phyloP scores from a whole-genome alignment of 1,140 invertebrate species.

The Drosophila pseudoananassae region DNA sequence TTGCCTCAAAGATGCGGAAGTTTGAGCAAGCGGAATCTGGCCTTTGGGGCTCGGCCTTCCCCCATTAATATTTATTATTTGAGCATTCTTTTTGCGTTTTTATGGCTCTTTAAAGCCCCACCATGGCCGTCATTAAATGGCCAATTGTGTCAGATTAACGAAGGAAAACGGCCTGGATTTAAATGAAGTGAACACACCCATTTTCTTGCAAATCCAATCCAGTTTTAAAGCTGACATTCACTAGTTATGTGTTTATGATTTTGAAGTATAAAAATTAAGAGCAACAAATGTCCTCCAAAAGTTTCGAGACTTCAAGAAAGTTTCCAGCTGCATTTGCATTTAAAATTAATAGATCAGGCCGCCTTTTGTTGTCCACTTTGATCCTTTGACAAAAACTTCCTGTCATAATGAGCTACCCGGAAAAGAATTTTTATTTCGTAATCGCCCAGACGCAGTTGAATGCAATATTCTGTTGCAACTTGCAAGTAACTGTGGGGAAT shows the following conservation, averaged over 20 bases:
- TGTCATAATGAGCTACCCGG: constrained; percentile 18
- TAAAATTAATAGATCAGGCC: constrained; percentile 35
- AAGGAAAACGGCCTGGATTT: constrained; percentile 23
- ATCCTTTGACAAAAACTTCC: constrained; percentile 8
- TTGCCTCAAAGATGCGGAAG: constrained; percentile 17
- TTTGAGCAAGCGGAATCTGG: constrained; percentile 1
- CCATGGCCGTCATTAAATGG: constrained; percentile 52
- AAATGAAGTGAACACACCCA: constrained; percentile 51
- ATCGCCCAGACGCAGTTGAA: constrained; percentile 5
- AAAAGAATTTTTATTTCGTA: background rate
- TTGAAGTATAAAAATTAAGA: too few relatives aligned
- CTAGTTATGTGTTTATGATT: too few relatives aligned
- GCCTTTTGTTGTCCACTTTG: constrained; percentile 8
- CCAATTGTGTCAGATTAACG: constrained; percentile 55
- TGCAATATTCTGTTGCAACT: constrained; percentile 24
- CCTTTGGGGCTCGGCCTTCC: constrained; percentile 5
- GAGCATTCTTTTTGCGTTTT: constrained; percentile 34
- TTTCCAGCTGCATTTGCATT: constrained; percentile 58
- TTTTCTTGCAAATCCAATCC: constrained; percentile 4
- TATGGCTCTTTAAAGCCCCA: constrained; percentile 61
- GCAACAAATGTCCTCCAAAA: background rate
- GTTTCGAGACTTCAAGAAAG: background rate
- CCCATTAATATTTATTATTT: constrained; percentile 78
- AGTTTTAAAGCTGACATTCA: too few relatives aligned
- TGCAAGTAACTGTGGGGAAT: background rate